These are phyloP conservation scores for Polia nebulosa DNA, from an alignment of 2,888 invertebrate genomes.

Conservation along the genomic window DNA sequence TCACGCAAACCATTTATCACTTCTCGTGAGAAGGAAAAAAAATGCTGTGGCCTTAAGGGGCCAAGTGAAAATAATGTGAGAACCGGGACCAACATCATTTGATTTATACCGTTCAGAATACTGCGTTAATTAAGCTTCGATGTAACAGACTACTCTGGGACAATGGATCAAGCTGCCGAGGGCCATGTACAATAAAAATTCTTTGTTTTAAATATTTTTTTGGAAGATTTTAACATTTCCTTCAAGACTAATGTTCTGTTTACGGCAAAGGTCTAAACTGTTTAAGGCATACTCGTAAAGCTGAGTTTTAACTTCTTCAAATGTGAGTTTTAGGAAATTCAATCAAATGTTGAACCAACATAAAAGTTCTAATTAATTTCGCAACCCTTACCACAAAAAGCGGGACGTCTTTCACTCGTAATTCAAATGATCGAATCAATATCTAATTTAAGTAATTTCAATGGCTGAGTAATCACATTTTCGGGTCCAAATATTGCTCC, in stretches of 20 bases:
- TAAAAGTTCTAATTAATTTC: slow-evolving; percentile 25
- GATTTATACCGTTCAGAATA: slow-evolving; percentile 77
- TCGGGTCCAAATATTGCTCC: slow-evolving; percentile 41
- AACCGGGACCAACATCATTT: slow-evolving; percentile 74
- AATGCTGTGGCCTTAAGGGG: slow-evolving; percentile 78
- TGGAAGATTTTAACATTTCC: neutral
- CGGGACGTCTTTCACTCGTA: slow-evolving; percentile 16
- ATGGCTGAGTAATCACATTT: slow-evolving; percentile 51
- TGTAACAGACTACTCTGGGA: slow-evolving; percentile 50
- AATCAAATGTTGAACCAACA: neutral
- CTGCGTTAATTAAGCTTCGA: slow-evolving; percentile 77
- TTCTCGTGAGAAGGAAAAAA: slow-evolving; percentile 79
- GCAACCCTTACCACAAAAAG: slow-evolving; percentile 6
- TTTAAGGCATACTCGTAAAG: neutral
- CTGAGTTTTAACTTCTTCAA: neutral
- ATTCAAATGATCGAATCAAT: slow-evolving; percentile 47
- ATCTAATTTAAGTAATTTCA: slow-evolving; percentile 46
- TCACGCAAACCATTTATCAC: slow-evolving; percentile 83
- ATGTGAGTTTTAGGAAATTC: neutral
- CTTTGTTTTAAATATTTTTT: slow-evolving; percentile 24
- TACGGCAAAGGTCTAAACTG: neutral
- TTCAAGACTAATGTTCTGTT: neutral
- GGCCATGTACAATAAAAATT: slow-evolving; percentile 16
- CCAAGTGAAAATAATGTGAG: slow-evolving; percentile 79
- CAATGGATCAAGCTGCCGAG: slow-evolving; percentile 31